phyloP scores from a whole-genome alignment of 30 jellyfish, hydroid and myxozoan genomes.

The Aurelia sp. region DNA sequence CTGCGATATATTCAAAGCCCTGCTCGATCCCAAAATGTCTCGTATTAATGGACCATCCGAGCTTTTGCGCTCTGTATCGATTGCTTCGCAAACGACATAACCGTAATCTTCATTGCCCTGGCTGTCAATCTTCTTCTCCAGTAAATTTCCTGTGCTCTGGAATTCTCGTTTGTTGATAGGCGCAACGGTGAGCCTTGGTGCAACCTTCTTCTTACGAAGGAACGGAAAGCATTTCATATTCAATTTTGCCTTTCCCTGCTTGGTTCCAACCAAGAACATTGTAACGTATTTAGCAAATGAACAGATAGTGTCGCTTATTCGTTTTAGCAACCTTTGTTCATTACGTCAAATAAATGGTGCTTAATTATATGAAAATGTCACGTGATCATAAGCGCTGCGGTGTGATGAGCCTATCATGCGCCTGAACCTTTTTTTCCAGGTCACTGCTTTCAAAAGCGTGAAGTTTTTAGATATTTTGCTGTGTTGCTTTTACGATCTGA shows the following conservation, averaged over 20 bases:
- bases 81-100: not conserved
- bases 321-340: not conserved
- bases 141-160: no score
- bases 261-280: not conserved
- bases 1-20: not conserved
- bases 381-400: no score
- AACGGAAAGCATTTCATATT: slow-evolving; percentile 5
- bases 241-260: not conserved
- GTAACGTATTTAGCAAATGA: not conserved
- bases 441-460: no score
- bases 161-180: not conserved
- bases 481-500: no score
- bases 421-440: no score
- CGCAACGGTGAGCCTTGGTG: not conserved
- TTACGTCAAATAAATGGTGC: not conserved
- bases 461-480: no score
- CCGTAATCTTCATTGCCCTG: not conserved
- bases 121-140: not conserved
- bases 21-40: not conserved
- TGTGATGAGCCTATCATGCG: no score
- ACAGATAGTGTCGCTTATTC: not conserved
- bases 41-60: not conserved
- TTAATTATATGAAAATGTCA: not conserved
- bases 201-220: not conserved
- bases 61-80: not conserved